Evolutionary conservation across 2,888 invertebrate genomes (phyloP), one percentile per base, ranked within the genome.

Genomic region (Marasmarcha lunaedactyla): DNA sequence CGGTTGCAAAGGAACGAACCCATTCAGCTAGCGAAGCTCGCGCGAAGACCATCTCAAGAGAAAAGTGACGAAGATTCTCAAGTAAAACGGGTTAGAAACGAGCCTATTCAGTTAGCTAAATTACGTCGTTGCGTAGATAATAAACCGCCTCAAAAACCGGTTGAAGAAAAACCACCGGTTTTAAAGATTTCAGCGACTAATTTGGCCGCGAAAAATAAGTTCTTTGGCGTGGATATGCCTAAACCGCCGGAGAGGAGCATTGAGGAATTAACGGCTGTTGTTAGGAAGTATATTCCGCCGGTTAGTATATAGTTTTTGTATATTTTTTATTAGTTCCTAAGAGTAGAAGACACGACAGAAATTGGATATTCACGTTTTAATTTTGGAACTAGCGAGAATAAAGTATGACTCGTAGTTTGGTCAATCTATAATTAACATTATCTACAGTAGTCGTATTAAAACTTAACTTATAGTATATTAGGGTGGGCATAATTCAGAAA

Each of bases 231-330:
- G 10, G 78, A 77, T 5, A 42, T 57, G 1, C 49, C 48, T 15
- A 36, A 15, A 4, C 44, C 49, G 15, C 76, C 71, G 40, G 78
- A 73, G 48, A 76, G 67, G 47, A 78, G 53, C 37, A 59, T 79
- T 5, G 81, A 83, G 34, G 81, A 81, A 45, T 46, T 79, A 37
- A 57, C 76, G 0, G 81, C 81, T 14, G 74, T 78, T 34, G 79
- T 83, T 5, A 67, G 78, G 54, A 81, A 71, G 51, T 83, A 72
- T 57, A 77, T 81, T 58, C 76, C 79, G 46, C 71, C 74, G 48
- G 81, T 81, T 38, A 71, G 76, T 60, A 25, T 9, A 30, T 30
- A 7, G 7, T 15, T 10, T 14, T 15, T 6, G 11, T 2, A 20
- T 20, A 20, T 20, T 20, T 5, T 20, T n/a, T n/a, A n/a, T n/a